Base-by-base conservation (phyloP, 2,113 vertebrate genomes). In the Trematomus loennbergii region DNA sequence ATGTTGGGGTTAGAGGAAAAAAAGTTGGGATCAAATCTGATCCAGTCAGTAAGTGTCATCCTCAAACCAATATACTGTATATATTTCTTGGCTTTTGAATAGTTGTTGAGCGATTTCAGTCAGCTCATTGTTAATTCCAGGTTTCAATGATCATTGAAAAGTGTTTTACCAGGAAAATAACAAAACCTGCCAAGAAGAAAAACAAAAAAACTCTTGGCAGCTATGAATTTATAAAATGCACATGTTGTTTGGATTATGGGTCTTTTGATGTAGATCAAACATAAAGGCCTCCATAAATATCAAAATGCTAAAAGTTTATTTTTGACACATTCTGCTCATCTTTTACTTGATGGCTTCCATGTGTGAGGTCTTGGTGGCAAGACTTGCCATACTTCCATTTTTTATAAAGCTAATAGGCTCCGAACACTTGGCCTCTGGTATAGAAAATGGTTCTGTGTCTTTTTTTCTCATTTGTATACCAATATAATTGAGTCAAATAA, bases 271-370 rank as follows among this genome's bases (percentile, higher is more conserved):
- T 78, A 85, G 79, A 92, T 92, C 81, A 92, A 89, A 93, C 87
- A 78, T 82, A 86, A 74, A 86, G 73, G 85, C 80, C 60, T 86
- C 88, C 86, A 89, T 90, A 88, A 91, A 91, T 89, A 89, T 88
- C 70, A 83, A 80, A 84, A 78, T n/a, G 29, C 78, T 89, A 90
- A 93, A 88, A 73, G 79, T 63, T 85, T 93, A 63, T 85, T 93
- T 29, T 83, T 87, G 92, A 91, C 92, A 93, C 91, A 82, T 93
- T 89, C 86, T 89, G 89, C 91, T 93, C 89, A 88, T 95, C 91
- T 90, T 89, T 92, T 89, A 71, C 66, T 50, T 91, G 91, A 94
- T 94, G 79, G 85, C 78, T 92, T 83, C 88, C 94, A 92, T 94
- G 93, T 93, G 91, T 80, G 79, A 92, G 80, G 67, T 74, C 71